A percentile compares a stretch with the other conserved stretches of the same genome.
phyloP scores from a whole-genome alignment of 2,113 vertebrate genomes.

The Athene noctua region DNA sequence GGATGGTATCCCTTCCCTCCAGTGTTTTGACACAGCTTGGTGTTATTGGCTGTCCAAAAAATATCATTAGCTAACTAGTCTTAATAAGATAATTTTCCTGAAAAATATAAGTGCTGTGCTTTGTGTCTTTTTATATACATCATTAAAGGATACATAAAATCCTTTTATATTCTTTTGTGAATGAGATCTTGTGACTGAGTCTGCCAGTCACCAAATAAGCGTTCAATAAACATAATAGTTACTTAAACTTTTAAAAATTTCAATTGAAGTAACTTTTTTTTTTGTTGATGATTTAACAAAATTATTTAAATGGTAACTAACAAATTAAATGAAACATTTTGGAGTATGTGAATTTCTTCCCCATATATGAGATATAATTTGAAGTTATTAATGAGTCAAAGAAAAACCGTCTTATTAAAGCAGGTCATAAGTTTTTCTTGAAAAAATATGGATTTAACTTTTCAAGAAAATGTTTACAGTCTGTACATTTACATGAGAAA shows the following conservation, averaged over 20 bases:
- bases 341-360: background rate
- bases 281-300: background rate
- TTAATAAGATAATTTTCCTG: background rate
- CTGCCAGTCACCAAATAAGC: background rate
- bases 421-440: background rate
- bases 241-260: background rate
- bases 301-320: background rate
- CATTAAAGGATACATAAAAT: background rate
- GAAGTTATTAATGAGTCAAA: background rate
- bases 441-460: background rate
- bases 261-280: background rate
- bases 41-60: background rate
- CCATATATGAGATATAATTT: background rate
- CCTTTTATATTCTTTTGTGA: background rate
- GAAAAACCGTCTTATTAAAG: background rate
- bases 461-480: background rate
- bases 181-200: background rate
- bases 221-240: background rate
- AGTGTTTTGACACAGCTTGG: too few species aligned
- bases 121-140: background rate
- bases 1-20: too few species aligned
- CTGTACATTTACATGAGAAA: background rate
- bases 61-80: background rate
- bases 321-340: background rate
- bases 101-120: background rate